Percentiles rank a stretch among this genome's conserved stretches.
Evolutionary conservation across 2,888 invertebrate genomes (phyloP).

Genomic region (Euclidia mi): DNA sequence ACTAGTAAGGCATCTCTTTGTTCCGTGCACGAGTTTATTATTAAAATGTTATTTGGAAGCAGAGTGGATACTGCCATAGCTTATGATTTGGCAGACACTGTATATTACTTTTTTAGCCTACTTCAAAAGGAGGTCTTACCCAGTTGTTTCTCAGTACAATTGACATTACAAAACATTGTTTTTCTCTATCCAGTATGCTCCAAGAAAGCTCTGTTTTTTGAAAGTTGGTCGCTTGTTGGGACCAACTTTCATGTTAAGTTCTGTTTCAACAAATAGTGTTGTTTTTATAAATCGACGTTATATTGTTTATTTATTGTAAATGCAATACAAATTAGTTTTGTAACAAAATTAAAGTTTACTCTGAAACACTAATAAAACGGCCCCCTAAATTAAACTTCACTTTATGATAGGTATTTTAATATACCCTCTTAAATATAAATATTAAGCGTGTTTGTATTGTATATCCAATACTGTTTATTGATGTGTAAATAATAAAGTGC

Average conservation of each 20-base stretch:
- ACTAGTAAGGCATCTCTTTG: constrained; percentile 58
- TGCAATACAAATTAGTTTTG: too few relatives aligned
- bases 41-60: constrained; percentile 82
- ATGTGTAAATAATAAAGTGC: too few relatives aligned
- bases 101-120: constrained; percentile 59
- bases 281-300: not conserved
- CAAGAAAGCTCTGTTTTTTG: constrained; percentile 29
- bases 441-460: too few relatives aligned
- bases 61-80: constrained; percentile 62
- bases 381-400: too few relatives aligned
- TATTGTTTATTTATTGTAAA: not conserved
- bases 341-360: too few relatives aligned
- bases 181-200: constrained; percentile 34
- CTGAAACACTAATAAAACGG: too few relatives aligned
- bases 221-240: too few relatives aligned
- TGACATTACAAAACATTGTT: constrained; percentile 46
- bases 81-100: constrained; percentile 61
- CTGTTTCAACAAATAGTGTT: constrained; percentile 15
- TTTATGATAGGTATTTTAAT: too few relatives aligned
- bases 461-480: too few relatives aligned
- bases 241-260: constrained; percentile 26
- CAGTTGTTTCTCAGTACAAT: constrained; percentile 37
- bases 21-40: constrained; percentile 75
- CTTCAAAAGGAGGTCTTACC: too few relatives aligned
- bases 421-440: too few relatives aligned